Conservation (phyloP, 1,140 invertebrate species). For the Drosophila melanogaster region Release_6_plus_ISO1_MT NT_033779.5:11060001-11060500, state of each 20-base stretch:
- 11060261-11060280: slow-evolving; percentile 60
- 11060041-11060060: not conserved
- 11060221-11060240: slow-evolving; percentile 31
- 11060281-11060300: slow-evolving; percentile 10
- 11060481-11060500: slow-evolving; percentile 16
- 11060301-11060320: slow-evolving; percentile 10
- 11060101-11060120: too few relatives aligned
- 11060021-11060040: slow-evolving; percentile 3
- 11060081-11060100: too few relatives aligned
- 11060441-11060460: slow-evolving; percentile 70
- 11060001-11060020: slow-evolving; percentile 5
- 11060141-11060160: slow-evolving; percentile 7
- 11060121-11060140: not conserved
- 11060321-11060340: slow-evolving; percentile 49
- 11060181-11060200: slow-evolving; percentile 2
- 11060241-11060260: slow-evolving; percentile 78
- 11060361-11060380: slow-evolving; percentile 38
- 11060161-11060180: slow-evolving; percentile 13
- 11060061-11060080: not conserved
- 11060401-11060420: slow-evolving; percentile 49
- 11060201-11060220: slow-evolving; percentile 12
- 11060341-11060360: slow-evolving; percentile 49
- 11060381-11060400: slow-evolving; percentile 56
- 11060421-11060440: slow-evolving; percentile 39
- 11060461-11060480: slow-evolving; percentile 54